A percentile compares a stretch with the other conserved stretches of the same genome.
Evolutionary conservation across 2,113 vertebrate species (phyloP).

Genomic region (Callopanchax toddi): DNA sequence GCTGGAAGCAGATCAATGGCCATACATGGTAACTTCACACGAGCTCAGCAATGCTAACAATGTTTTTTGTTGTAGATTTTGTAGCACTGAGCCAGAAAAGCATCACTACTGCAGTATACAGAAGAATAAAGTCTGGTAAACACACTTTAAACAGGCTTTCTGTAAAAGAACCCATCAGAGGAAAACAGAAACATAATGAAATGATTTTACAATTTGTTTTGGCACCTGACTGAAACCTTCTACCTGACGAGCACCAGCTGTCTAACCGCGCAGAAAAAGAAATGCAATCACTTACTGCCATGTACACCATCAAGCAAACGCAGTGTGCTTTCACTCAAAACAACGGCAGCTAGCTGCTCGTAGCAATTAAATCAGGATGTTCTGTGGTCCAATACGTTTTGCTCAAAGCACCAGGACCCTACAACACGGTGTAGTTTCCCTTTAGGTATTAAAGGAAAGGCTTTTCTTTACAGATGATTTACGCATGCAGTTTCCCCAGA

Average conservation of each 20-base stretch:
- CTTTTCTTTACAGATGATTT: no score
- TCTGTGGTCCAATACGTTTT: conserved; percentile 13
- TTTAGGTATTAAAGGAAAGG: conserved; percentile 17
- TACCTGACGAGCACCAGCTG: conserved; percentile 54
- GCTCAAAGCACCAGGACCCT: conserved; percentile 10
- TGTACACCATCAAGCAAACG: conserved; percentile 33
- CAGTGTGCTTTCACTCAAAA: conserved; percentile 35
- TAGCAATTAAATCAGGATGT: conserved; percentile 35
- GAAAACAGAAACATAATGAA: conserved; percentile 10
- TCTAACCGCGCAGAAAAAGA: conserved; percentile 32
- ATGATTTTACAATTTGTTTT: conserved; percentile 32
- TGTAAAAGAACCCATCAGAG: conserved; percentile 34
- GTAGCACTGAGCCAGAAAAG: conserved; percentile 4
- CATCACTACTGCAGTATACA: conserved; percentile 18
- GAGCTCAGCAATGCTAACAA: conserved; percentile 35
- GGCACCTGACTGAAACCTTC: conserved; percentile 9
- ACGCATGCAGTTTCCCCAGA: neutral
- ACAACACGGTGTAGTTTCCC: conserved; percentile 15
- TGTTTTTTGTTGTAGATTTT: neutral
- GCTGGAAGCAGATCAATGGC: conserved; percentile 45
- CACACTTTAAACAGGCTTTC: conserved; percentile 26
- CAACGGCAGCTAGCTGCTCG: conserved; percentile 8
- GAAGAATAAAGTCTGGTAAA: conserved; percentile 34
- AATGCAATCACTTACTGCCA: conserved; percentile 29
- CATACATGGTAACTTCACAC: conserved; percentile 30